phyloP scores from a whole-genome alignment of 2,888 invertebrate genomes.

The Siphonodentalium dalli region DNA sequence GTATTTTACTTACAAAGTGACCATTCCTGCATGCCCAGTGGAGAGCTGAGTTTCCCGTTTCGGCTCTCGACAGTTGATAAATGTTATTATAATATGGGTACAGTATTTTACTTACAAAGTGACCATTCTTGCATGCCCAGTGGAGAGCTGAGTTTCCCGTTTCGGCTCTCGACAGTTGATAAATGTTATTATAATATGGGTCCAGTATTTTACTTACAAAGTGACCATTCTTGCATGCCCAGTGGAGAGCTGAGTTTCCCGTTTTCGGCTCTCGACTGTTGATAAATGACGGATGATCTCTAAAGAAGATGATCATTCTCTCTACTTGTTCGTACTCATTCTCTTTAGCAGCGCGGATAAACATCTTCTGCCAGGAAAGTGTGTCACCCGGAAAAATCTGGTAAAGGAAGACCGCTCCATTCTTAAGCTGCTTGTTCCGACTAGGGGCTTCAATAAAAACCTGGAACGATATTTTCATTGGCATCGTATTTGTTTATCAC shows the following conservation, averaged over 20 bases:
- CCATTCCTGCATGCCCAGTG: constrained; percentile 59
- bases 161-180: constrained; percentile 59
- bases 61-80: constrained; percentile 60
- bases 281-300: constrained; percentile 53
- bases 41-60: constrained; percentile 57
- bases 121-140: constrained; percentile 56
- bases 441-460: constrained; percentile 59
- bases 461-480: too few species aligned
- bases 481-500: too few species aligned
- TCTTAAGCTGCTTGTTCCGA: constrained; percentile 56
- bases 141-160: constrained; percentile 60
- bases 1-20: constrained; percentile 61
- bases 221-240: constrained; percentile 57
- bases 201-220: too few species aligned
- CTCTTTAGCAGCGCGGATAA: constrained; percentile 55
- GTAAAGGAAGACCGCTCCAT: constrained; percentile 57
- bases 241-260: constrained; percentile 59
- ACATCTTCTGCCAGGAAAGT: constrained; percentile 54
- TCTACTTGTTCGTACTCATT: constrained; percentile 58
- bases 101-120: constrained; percentile 61
- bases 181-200: too few species aligned
- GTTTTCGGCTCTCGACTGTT: constrained; percentile 58
- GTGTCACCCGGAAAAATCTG: constrained; percentile 63
- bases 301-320: constrained; percentile 60
- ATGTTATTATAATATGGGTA: too few species aligned